Base-by-base conservation (phyloP, 2,113 vertebrate genomes). In the Eubucco bourcierii region DNA sequence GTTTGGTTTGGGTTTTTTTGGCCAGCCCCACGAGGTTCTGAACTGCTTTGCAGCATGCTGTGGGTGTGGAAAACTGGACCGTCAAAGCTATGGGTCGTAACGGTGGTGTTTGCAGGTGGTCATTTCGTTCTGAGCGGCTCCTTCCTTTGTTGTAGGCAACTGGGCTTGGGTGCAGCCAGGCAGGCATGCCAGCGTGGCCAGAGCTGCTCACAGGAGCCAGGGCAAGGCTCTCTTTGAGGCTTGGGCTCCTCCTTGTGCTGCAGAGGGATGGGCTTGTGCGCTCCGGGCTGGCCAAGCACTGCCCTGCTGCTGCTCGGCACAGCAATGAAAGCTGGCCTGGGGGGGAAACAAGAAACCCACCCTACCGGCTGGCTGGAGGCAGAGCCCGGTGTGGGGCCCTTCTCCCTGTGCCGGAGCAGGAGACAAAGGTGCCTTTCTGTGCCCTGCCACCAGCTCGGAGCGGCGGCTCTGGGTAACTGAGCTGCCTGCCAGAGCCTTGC, bases 261-360 rank as follows among this genome's bases (percentile, higher is more conserved):
- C 37, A 59, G 59, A 28, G 21, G 41, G 10, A 37, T 23, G 52
- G 70, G 23, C 33, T 12, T 34, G 17, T 11, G 31, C 20, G 21
- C 34, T 87, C 37, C 41, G 28, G 47, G 41, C 25, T 72, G 61
- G 33, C 31, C 3, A 1, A 79, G 79, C 79, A 21, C 73, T 59
- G 29, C 9, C 33, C 58, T 41, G 34, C 27, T 14, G 5, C 41
- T 46, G 3, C 74, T 58, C 10, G 64, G 27, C 67, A 64, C 47
- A n/a, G 33, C 29, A 23, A 6, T 80, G 56, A 64, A 64, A 68
- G 19, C 47, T 2, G 6, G 12, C 21, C 15, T 63, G 10, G 58
- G 19, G 4, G 12, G 15, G 15, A 24, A 52, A 27, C 3, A 52
- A 0, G 5, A 56, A 58, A 52, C 65, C 12, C 28, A 15, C 64